Percentiles rank a stretch among this genome's conserved stretches.
Conservation (phyloP, 2,797 vertebrate genomes). For the Orestias chungarensis region DNA sequence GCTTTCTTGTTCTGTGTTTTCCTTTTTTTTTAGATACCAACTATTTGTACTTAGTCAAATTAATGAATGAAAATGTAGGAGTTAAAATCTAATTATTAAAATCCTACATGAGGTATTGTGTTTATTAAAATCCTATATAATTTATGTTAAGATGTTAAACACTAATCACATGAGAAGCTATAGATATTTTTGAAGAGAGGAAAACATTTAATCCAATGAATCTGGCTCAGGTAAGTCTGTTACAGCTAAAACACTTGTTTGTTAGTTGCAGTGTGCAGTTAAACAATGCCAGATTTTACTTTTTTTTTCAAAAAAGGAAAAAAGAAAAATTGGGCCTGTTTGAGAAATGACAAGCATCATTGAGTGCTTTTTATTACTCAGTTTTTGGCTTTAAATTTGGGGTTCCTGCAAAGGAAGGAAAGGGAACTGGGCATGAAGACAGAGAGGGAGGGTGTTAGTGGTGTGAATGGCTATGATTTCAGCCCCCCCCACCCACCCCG, state of each 20-base stretch:
- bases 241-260: no score
- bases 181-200: no score
- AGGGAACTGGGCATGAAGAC: slow-evolving; percentile 54
- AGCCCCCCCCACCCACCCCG: no score
- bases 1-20: not conserved
- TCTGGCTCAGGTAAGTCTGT: not conserved
- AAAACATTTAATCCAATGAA: not conserved
- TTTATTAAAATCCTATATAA: no score
- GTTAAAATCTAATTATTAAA: not conserved
- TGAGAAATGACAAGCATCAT: slow-evolving; percentile 73
- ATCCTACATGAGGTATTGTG: no score
- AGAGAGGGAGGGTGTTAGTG: slow-evolving; percentile 20
- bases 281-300: slow-evolving; percentile 47
- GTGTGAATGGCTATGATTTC: slow-evolving; percentile 12
- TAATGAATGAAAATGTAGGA: not conserved
- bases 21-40: not conserved
- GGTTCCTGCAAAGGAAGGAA: slow-evolving; percentile 74
- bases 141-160: no score
- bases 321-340: slow-evolving; percentile 34
- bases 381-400: slow-evolving; percentile 80
- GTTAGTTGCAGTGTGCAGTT: slow-evolving; percentile 34
- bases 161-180: no score
- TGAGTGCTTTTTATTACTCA: slow-evolving; percentile 71
- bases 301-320: slow-evolving; percentile 27
- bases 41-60: not conserved